A percentile compares a stretch with the other conserved stretches of the same genome.
Conservation (phyloP, 1,140 invertebrate genomes). For the Onthophagus taurus region DNA sequence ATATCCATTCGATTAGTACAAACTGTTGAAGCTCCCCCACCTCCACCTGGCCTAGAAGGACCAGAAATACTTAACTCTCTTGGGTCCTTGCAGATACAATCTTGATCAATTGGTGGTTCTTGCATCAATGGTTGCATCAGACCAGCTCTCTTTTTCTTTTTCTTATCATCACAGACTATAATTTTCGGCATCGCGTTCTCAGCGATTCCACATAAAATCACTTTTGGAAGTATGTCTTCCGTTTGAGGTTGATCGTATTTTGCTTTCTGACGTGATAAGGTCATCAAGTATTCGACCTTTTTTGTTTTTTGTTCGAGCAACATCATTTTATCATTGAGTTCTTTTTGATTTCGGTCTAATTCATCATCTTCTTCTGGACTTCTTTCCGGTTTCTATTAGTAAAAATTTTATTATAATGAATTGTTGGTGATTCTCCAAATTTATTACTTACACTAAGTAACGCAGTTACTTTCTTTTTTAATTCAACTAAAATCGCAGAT, state of each 20-base stretch:
- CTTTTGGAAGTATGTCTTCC: constrained; percentile 33
- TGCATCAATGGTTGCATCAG: not conserved
- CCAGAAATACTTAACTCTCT: too few relatives aligned
- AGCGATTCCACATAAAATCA: constrained; percentile 31
- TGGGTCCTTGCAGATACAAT: not conserved
- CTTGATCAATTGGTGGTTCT: not conserved
- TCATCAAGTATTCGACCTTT: constrained; percentile 29
- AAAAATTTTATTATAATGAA: not conserved
- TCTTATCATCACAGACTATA: constrained; percentile 26
- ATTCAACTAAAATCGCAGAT: constrained; percentile 27
- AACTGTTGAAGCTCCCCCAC: too few relatives aligned
- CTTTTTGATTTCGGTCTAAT: constrained; percentile 30
- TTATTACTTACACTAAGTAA: constrained; percentile 20
- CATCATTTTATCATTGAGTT: constrained; percentile 31
- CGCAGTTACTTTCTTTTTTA: constrained; percentile 29
- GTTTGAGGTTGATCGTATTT: constrained; percentile 14
- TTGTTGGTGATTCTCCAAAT: not conserved
- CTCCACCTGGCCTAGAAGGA: too few relatives aligned
- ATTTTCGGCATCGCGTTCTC: constrained; percentile 34
- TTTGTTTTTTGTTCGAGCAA: constrained; percentile 34
- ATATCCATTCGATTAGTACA: too few relatives aligned
- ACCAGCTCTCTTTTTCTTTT: constrained; percentile 5
- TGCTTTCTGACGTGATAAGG: constrained; percentile 20
- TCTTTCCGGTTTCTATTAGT: constrained; percentile 8
- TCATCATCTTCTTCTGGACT: constrained; percentile 26